Percentiles rank a stretch among this genome's conserved stretches.
Conservation (phyloP, 2,797 vertebrate species). For the Gymnothorax javanicus region DNA sequence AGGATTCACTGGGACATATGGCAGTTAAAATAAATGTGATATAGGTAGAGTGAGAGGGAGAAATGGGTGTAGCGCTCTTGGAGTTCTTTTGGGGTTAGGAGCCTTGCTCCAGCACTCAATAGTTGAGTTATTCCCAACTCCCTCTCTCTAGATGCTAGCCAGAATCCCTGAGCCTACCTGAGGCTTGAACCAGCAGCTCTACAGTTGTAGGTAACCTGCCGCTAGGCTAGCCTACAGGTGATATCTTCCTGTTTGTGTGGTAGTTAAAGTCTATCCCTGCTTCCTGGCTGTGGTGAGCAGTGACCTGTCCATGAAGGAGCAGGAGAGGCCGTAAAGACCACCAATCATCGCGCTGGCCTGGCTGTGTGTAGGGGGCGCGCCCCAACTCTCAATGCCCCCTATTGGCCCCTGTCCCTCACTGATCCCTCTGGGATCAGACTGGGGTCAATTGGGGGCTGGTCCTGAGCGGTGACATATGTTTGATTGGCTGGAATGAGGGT, state of each 20-base stretch:
- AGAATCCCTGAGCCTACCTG: too few relatives aligned
- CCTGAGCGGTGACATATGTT: background rate
- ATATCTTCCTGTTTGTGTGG: background rate
- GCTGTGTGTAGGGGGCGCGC: background rate
- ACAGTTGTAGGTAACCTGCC: too few relatives aligned
- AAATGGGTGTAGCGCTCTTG: too few relatives aligned
- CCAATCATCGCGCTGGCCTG: background rate
- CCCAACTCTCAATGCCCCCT: background rate
- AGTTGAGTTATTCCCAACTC: too few relatives aligned
- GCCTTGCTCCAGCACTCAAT: too few relatives aligned
- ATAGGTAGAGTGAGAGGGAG: too few relatives aligned
- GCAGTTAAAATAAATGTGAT: too few relatives aligned
- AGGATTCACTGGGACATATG: too few relatives aligned
- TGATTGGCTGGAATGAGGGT: background rate
- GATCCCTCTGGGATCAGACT: background rate
- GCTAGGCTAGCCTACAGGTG: too few relatives aligned
- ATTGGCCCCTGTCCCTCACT: background rate
- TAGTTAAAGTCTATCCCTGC: constrained; percentile 19
- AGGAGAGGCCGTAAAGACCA: background rate
- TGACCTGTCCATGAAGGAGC: background rate
- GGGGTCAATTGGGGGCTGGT: background rate
- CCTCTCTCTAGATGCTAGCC: too few relatives aligned
- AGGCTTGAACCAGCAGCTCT: too few relatives aligned
- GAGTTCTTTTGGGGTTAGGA: too few relatives aligned
- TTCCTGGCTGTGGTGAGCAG: background rate